phyloP scores from a whole-genome alignment of 2,888 invertebrate species.

The Cryptocheilus praepositus region DNA sequence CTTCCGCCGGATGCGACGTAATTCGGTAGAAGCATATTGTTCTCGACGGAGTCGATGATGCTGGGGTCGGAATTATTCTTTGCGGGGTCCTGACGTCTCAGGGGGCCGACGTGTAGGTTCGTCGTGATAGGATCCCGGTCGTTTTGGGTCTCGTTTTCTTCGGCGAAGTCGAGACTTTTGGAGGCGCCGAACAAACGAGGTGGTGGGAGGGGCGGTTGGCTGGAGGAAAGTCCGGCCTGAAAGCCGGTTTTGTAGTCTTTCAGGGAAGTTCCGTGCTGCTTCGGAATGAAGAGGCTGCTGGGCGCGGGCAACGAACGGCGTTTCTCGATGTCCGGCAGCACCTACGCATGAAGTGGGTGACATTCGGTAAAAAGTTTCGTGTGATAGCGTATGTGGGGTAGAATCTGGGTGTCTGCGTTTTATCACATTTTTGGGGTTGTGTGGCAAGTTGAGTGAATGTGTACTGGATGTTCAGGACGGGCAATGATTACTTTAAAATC shows the following conservation, averaged over 20 bases:
- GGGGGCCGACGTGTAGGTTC: constrained; percentile 69
- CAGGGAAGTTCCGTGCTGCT: constrained; percentile 56
- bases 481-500: no score
- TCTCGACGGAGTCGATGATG: constrained; percentile 62
- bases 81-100: constrained; percentile 58
- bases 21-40: constrained; percentile 24
- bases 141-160: constrained; percentile 61
- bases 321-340: constrained; percentile 84
- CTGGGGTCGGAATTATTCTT: constrained; percentile 64
- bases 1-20: constrained; percentile 42
- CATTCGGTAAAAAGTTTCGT: no score
- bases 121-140: constrained; percentile 64
- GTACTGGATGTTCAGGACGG: no score
- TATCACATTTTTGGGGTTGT: no score
- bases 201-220: constrained; percentile 80
- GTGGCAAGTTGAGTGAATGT: no score
- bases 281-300: constrained; percentile 58
- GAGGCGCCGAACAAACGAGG: constrained; percentile 79
- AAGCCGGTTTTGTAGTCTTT: constrained; percentile 55
- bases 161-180: constrained; percentile 63
- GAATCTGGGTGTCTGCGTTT: no score
- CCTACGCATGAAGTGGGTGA: constrained; percentile 68
- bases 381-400: no score
- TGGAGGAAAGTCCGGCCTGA: constrained; percentile 29
- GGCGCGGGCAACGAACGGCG: constrained; percentile 69